Evolutionary conservation across 2,888 invertebrate species (phyloP).

Genomic region (Cylloceria caligata): DNA sequence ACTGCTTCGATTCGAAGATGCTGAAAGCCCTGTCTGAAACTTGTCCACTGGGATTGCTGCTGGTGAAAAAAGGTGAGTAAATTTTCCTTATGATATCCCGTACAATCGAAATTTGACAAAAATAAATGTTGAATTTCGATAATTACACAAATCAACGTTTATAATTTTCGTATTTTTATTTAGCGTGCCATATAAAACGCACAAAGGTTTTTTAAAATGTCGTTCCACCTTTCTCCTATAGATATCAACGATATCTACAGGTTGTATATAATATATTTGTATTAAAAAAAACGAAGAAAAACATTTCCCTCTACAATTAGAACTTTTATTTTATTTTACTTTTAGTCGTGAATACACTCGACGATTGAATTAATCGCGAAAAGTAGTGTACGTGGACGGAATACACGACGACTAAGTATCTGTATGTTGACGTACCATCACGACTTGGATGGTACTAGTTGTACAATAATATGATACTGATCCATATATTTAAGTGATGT

Average conservation of each 20-base stretch:
- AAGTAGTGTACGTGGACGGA: conserved; percentile 18
- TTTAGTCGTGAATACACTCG: conserved; percentile 15
- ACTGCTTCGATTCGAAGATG: conserved; percentile 28
- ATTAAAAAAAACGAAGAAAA: not conserved
- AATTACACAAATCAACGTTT: not conserved
- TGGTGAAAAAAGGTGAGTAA: conserved; percentile 56
- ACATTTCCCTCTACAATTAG: conserved; percentile 8
- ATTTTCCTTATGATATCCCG: conserved; percentile 2
- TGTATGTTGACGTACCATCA: too few relatives aligned
- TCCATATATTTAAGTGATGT: conserved; percentile 1
- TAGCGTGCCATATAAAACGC: conserved; percentile 40
- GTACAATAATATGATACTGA: conserved; percentile 25
- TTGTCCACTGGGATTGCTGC: conserved; percentile 51
- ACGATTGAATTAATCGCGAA: conserved; percentile 5
- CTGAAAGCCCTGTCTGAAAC: conserved; percentile 45
- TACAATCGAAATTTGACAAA: not conserved
- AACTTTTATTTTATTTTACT: conserved; percentile 26
- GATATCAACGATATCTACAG: conserved; percentile 23
- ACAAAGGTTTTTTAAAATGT: conserved; percentile 38
- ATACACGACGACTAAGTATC: conserved; percentile 6
- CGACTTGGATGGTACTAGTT: too few relatives aligned
- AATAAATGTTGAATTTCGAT: not conserved
- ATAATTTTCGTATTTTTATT: conserved; percentile 40
- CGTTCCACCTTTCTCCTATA: conserved; percentile 22
- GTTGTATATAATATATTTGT: conserved; percentile 34